Percentiles rank a stretch among this genome's conserved stretches.
These are phyloP conservation scores for Hippocampus barbouri DNA, from an alignment of 2,113 vertebrate genomes.

Conservation along the genomic window DNA sequence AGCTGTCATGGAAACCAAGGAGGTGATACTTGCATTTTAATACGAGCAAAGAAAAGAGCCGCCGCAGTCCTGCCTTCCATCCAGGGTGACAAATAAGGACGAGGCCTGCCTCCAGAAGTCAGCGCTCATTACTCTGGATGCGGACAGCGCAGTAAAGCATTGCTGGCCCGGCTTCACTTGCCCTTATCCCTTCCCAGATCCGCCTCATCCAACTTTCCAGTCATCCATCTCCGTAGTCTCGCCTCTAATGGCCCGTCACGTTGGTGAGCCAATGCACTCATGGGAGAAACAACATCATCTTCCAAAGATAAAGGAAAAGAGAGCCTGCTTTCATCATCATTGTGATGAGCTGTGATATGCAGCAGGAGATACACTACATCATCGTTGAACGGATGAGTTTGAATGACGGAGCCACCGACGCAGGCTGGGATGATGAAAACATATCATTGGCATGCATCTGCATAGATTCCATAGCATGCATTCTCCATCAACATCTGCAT, in stretches of 20 bases:
- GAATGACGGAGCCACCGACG: not conserved
- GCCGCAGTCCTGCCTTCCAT: conserved; percentile 50
- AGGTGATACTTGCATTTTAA: conserved; percentile 72
- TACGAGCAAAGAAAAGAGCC: conserved; percentile 53
- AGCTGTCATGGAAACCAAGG: conserved; percentile 67
- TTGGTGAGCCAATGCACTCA: conserved; percentile 65
- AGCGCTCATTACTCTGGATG: conserved; percentile 49
- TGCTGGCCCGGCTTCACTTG: conserved; percentile 48
- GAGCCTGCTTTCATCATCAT: conserved; percentile 51
- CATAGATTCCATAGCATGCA: not conserved
- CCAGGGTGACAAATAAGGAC: conserved; percentile 53
- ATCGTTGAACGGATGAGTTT: conserved; percentile 21
- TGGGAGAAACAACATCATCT: conserved; percentile 70
- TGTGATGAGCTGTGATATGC: conserved; percentile 38
- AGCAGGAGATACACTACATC: conserved; percentile 16
- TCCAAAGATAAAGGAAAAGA: conserved; percentile 66
- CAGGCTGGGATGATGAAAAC: not conserved
- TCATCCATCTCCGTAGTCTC: conserved; percentile 72
- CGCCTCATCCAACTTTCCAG: conserved; percentile 23
- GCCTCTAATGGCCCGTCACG: conserved; percentile 71
- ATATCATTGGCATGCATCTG: not conserved
- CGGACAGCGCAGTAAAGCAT: conserved; percentile 29
- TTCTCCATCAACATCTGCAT: not conserved
- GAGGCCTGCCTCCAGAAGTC: conserved; percentile 44
- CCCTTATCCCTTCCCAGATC: conserved; percentile 24